Evolutionary conservation across 2,797 vertebrate species (phyloP), one percentile per base, ranked within the genome.

Genomic region (Anomalospiza imberbis): DNA sequence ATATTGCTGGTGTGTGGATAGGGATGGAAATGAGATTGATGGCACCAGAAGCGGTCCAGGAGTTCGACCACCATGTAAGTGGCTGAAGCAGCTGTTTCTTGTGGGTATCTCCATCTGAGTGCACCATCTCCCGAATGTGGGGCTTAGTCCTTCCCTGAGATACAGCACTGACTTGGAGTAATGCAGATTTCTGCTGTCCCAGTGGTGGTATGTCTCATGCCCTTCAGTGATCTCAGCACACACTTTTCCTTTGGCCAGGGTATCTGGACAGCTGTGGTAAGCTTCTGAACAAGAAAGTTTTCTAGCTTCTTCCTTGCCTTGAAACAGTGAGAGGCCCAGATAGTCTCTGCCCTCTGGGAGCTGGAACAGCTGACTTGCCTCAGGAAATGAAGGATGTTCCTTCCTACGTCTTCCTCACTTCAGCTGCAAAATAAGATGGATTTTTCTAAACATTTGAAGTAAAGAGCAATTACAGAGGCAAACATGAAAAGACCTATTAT

Each of bases 1-100:
- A 8, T 97, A 99, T 80, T 99, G 99, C 92, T 99, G 99, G 99
- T 99, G 99, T 8, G 99, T 99, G 94, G 98, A 99, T 84, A 95
- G 95, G 6, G 96, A 98, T 0, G 99, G 99, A 36, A 98, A 98
- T 24, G 99, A 99, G 97, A 97, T 99, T 73, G 97, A 97, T 12
- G 99, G 98, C 65, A 99, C 98, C 62, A 98, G 98, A 80, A 98
- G 98, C 0, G 95, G 97, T 17, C 97, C 98, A 0, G 98, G 98
- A 73, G 97, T 97, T 91, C 97, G 65, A 93, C 99, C 99, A 13
- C 98, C 98, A 26, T 99, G 99, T 99, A 97, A 99, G 99, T 98
- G 26, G 5, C 68, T 85, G 70, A 63, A 78, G 40, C 16, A 18
- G 13, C 22, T 44, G 4, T 47, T 75, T 79, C 44, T 62, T 58